phyloP scores from a whole-genome alignment of 2,113 vertebrate species.

The Eretmochelys imbricata region DNA sequence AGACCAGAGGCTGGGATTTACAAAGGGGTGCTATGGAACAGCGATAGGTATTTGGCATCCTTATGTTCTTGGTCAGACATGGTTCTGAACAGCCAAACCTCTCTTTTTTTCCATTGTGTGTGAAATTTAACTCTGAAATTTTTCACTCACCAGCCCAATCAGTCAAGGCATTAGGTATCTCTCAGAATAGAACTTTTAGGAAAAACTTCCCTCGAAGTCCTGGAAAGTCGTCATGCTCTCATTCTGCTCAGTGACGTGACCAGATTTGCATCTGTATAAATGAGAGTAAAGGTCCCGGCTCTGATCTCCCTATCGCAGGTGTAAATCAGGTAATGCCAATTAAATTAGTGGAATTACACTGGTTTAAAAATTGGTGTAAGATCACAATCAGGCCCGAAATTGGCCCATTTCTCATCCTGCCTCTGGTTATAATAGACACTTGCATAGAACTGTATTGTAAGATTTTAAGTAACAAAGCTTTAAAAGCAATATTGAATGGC shows the following conservation, averaged over 20 bases:
- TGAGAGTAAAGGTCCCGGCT: not conserved
- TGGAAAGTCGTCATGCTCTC: rapidly evolving
- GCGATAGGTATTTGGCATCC: not conserved
- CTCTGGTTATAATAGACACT: not conserved
- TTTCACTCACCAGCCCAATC: not conserved
- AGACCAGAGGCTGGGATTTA: not conserved
- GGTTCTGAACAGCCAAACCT: not conserved
- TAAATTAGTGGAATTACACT: not conserved
- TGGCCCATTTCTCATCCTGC: not conserved
- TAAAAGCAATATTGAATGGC: not conserved
- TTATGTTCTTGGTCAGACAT: not conserved
- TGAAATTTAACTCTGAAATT: not conserved
- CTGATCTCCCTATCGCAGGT: not conserved
- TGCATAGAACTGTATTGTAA: not conserved
- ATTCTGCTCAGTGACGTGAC: not conserved
- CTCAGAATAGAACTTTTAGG: rapidly evolving
- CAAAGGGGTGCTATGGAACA: not conserved
- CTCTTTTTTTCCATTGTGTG: not conserved
- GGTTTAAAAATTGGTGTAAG: not conserved
- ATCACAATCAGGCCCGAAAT: not conserved
- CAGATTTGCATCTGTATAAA: not conserved
- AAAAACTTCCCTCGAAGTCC: not conserved
- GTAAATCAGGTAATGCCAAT: not conserved
- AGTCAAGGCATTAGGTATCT: not conserved
- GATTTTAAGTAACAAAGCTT: not conserved